These are phyloP conservation scores for Aselliscus stoliczkanus DNA, from an alignment of 2,797 vertebrate species.

Conservation along the genomic window DNA sequence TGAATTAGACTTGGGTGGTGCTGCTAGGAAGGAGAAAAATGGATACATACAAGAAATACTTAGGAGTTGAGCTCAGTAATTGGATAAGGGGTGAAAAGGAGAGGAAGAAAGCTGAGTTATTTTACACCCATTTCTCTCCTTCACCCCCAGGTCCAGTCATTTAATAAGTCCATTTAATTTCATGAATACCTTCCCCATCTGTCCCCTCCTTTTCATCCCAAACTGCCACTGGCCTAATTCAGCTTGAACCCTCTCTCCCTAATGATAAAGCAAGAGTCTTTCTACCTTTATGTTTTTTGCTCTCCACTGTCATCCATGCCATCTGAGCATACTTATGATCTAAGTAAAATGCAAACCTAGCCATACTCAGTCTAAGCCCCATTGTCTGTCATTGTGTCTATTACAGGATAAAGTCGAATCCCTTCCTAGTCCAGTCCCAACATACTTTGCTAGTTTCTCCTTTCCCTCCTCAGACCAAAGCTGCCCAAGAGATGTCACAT, in stretches of 20 bases:
- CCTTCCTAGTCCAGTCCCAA: background rate
- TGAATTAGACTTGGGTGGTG: background rate
- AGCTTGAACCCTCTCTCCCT: background rate
- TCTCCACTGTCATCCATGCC: background rate
- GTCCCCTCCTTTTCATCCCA: background rate
- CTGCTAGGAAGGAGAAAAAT: background rate
- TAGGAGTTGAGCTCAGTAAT: background rate
- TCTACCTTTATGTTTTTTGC: background rate
- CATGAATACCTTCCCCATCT: background rate
- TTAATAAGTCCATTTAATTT: background rate
- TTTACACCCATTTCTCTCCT: background rate
- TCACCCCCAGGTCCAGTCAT: background rate
- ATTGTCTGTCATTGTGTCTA: background rate
- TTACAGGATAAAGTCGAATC: constrained; percentile 5
- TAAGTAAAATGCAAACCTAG: constrained; percentile 2
- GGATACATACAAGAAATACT: background rate
- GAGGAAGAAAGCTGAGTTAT: background rate
- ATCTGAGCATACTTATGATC: background rate
- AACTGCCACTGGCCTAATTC: background rate
- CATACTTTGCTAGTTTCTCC: background rate
- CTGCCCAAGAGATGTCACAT: background rate
- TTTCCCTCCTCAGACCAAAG: background rate
- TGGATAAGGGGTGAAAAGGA: background rate
- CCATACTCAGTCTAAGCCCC: background rate
- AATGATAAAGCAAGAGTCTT: background rate